Base-by-base conservation (phyloP, 2,888 invertebrate species). In the Tortrix viridana region DNA sequence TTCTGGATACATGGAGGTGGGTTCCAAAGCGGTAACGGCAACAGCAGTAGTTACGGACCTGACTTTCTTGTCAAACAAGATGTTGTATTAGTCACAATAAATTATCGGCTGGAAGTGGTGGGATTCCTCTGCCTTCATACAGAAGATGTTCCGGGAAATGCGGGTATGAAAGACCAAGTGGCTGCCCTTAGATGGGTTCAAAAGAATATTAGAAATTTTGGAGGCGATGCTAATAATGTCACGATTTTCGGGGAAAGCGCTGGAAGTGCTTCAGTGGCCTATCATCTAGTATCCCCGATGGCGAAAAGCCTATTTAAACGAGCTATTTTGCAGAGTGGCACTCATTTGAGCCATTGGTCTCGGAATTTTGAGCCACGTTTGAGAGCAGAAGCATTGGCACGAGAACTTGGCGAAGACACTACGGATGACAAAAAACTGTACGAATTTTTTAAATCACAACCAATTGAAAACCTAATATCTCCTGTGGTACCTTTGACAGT, bases 281-380 rank as follows among this genome's bases (percentile, higher is more conserved):
- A 60, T 43, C 74, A 74, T 49, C 19, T 73, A n/a, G 64, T 71
- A 9, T 74, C 74, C 6, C 74, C 74, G 1, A 71, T 74, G 71
- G 68, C 68, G 12, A 68, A 68, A 69, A 70, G 69, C 1, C 50
- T 75, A 3, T 72, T 73, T 26, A 65, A 71, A n/a, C 67, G 69
- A 46, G 72, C 88, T 9, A 95, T 95, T 43, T 92, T 95, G 0
- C 94, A 95, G 73, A 95, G 95, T 71, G 95, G 95, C 0, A 93
- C 93, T 0, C 89, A 93, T 7, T 82, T 93, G 19, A 89, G 91
- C 72, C 86, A 92, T 0, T 94, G 94, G 94, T 91, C 93, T 0
- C 84, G 84, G 55, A 83, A 14, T 23, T 55, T 55, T 1, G 60
- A 94, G 19, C 90, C 92, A 0, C 85, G 89, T 23, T 92, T 92